phyloP scores from a whole-genome alignment of 2,888 invertebrate genomes.

The Chrysolina oricalcia region DNA sequence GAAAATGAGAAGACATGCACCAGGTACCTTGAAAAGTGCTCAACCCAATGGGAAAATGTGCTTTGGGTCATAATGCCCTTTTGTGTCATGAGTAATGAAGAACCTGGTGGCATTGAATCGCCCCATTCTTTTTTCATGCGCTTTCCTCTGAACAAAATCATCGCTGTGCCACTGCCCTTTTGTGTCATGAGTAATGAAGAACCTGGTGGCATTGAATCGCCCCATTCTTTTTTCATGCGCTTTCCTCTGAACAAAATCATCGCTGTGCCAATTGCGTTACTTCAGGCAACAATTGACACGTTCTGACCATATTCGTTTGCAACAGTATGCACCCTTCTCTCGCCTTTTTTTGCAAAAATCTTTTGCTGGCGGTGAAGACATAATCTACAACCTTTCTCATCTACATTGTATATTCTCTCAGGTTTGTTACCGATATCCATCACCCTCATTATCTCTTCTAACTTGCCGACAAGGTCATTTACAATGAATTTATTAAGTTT shows the following conservation, averaged over 20 bases:
- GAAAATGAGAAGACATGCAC: slow-evolving; percentile 10
- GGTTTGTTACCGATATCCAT: slow-evolving; percentile 42
- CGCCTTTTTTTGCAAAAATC: slow-evolving; percentile 60
- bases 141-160: slow-evolving; percentile 61
- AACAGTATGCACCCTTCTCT: slow-evolving; percentile 60
- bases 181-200: slow-evolving; percentile 7
- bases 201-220: slow-evolving; percentile 57
- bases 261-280: slow-evolving; percentile 59
- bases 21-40: background rate
- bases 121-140: slow-evolving; percentile 54
- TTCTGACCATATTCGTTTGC: slow-evolving; percentile 60
- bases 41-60: background rate
- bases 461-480: slow-evolving; percentile 53
- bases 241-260: slow-evolving; percentile 62
- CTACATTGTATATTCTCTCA: slow-evolving; percentile 58
- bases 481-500: slow-evolving; percentile 35
- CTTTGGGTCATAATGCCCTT: background rate
- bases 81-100: slow-evolving; percentile 7
- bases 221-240: slow-evolving; percentile 54
- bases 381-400: slow-evolving; percentile 61
- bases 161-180: slow-evolving; percentile 49
- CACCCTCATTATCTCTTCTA: slow-evolving; percentile 13
- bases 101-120: slow-evolving; percentile 57
- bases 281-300: slow-evolving; percentile 52
- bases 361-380: slow-evolving; percentile 60